Conservation (phyloP, 2,113 vertebrate genomes). For the Cranoglanis bouderius region DNA sequence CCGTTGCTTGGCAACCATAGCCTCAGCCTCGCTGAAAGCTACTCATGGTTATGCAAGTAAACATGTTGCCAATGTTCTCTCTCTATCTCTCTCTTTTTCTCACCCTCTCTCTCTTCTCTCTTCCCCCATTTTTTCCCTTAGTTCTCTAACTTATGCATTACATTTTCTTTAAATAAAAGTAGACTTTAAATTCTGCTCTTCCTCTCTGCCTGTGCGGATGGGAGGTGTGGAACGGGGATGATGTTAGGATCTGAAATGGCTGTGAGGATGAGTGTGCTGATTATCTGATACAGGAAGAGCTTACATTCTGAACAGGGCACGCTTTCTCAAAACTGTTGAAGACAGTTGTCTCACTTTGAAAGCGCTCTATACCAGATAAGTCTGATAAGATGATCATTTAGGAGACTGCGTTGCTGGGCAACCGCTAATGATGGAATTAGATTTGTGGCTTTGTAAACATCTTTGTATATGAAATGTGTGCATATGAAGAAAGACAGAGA, state of each 20-base stretch:
- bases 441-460: constrained; percentile 41
- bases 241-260: constrained; percentile 13
- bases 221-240: background rate
- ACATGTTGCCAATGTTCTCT: constrained; percentile 39
- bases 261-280: constrained; percentile 21
- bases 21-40: constrained; percentile 50
- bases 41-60: constrained; percentile 58
- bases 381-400: constrained; percentile 43
- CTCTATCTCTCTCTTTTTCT: constrained; percentile 26
- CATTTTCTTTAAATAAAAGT: constrained; percentile 8
- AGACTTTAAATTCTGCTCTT: background rate
- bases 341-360: constrained; percentile 30
- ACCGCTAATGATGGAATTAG: constrained; percentile 39
- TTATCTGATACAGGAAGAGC: constrained; percentile 17
- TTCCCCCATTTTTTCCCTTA: background rate
- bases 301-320: constrained; percentile 2
- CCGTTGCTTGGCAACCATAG: constrained; percentile 55
- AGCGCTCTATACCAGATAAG: constrained; percentile 28
- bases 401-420: constrained; percentile 43
- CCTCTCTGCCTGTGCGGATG: background rate
- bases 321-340: constrained; percentile 19
- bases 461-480: background rate
- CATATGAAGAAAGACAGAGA: background rate
- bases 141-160: background rate
- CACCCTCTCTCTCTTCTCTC: constrained; percentile 5